Conservation (phyloP, 2,797 vertebrate genomes). For the Distichodus sexfasciatus region DNA sequence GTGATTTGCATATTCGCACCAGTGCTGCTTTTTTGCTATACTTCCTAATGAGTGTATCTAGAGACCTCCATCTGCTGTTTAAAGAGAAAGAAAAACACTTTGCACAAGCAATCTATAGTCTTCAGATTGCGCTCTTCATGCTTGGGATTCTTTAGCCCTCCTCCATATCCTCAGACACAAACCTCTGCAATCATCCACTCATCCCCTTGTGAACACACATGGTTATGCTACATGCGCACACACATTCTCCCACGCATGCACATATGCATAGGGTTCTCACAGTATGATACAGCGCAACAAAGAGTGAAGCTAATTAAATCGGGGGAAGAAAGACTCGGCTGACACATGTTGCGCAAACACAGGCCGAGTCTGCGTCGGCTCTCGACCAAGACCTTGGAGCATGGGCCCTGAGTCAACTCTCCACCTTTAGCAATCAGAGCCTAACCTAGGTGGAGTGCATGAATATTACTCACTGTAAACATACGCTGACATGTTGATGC, state of each 20-base stretch:
- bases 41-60: not conserved
- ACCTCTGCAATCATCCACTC: slow-evolving; percentile 1
- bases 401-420: slow-evolving; percentile 11
- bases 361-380: slow-evolving; percentile 52
- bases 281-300: slow-evolving; percentile 19
- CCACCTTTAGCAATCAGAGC: slow-evolving; percentile 18
- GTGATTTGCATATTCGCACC: not conserved
- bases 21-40: not conserved
- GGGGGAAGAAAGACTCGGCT: slow-evolving; percentile 52
- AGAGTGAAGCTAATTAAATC: slow-evolving; percentile 60
- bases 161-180: slow-evolving; percentile 11
- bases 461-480: slow-evolving; percentile 11
- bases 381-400: slow-evolving; percentile 23
- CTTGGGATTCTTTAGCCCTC: slow-evolving; percentile 16
- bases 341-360: slow-evolving; percentile 59
- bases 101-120: not conserved
- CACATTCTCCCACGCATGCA: not conserved
- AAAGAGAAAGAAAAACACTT: not conserved
- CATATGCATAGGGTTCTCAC: slow-evolving; percentile 2
- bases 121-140: not conserved
- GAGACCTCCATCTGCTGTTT: not conserved
- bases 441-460: slow-evolving; percentile 6
- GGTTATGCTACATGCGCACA: not conserved
- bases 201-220: not conserved
- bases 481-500: not conserved